Percentiles rank a stretch among this genome's conserved stretches.
phyloP scores from a whole-genome alignment of 2,113 vertebrate genomes.

The Cyrtonyx montezumae region DNA sequence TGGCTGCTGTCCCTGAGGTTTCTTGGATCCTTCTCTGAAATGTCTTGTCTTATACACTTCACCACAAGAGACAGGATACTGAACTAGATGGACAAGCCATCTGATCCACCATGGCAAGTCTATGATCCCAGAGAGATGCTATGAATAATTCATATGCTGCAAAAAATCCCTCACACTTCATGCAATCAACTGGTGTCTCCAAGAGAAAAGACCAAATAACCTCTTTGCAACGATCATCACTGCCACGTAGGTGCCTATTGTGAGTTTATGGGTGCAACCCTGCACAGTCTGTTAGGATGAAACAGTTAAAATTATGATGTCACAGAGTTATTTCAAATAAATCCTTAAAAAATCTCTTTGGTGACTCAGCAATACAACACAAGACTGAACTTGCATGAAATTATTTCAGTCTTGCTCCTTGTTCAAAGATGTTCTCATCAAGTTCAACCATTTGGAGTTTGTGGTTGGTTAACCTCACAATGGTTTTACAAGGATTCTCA shows the following conservation, averaged over 20 bases:
- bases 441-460: not conserved
- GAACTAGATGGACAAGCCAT: slow-evolving; percentile 39
- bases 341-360: not conserved
- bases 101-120: slow-evolving; percentile 50
- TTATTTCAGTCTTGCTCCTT: not conserved
- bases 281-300: slow-evolving; percentile 3
- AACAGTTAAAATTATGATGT: slow-evolving; percentile 30
- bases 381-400: not conserved
- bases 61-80: slow-evolving; percentile 34
- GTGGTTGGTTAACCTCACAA: not conserved
- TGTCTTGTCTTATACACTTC: slow-evolving; percentile 48
- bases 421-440: not conserved
- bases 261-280: slow-evolving; percentile 12
- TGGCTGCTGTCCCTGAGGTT: slow-evolving; percentile 33
- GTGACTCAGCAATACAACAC: not conserved
- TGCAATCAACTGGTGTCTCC: slow-evolving; percentile 24
- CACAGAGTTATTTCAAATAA: not conserved
- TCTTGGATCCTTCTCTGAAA: slow-evolving; percentile 52
- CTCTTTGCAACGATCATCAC: slow-evolving; percentile 18
- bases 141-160: slow-evolving; percentile 68
- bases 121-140: slow-evolving; percentile 35
- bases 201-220: slow-evolving; percentile 33
- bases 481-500: not conserved
- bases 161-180: slow-evolving; percentile 22
- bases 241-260: slow-evolving; percentile 17